These are phyloP conservation scores for Lepidurus couesii DNA, from an alignment of 1,140 invertebrate genomes.

Conservation along the genomic window DNA sequence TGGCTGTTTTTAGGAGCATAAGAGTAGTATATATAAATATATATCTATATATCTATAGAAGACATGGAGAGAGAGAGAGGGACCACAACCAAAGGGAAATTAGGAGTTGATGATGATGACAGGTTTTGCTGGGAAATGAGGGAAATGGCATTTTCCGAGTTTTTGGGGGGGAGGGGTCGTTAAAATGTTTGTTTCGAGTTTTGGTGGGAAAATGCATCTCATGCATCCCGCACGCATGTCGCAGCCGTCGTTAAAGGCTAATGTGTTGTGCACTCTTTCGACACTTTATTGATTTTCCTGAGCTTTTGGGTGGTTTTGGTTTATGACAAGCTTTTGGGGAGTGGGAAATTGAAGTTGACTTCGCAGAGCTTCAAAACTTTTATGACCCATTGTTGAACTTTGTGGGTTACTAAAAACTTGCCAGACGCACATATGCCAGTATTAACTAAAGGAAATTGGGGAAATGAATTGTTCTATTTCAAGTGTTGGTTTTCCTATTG, in stretches of 20 bases:
- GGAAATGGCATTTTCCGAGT: background rate
- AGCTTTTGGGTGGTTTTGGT: background rate
- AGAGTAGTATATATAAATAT: too few relatives aligned
- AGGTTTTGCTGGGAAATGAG: slow-evolving; percentile 9
- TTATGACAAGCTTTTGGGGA: background rate
- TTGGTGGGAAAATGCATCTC: background rate
- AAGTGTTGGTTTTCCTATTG: too few relatives aligned
- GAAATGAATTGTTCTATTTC: too few relatives aligned
- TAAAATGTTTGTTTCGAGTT: background rate
- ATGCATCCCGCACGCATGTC: background rate
- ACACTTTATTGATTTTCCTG: background rate
- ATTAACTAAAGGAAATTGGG: too few relatives aligned
- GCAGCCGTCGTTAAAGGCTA: too few relatives aligned
- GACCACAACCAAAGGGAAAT: slow-evolving; percentile 9
- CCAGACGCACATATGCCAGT: too few relatives aligned
- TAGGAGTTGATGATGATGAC: slow-evolving; percentile 13
- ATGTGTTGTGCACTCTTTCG: background rate
- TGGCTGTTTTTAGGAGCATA: background rate
- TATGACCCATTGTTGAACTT: too few relatives aligned
- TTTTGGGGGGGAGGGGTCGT: background rate
- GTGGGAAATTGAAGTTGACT: background rate
- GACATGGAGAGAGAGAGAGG: background rate
- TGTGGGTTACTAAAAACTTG: too few relatives aligned
- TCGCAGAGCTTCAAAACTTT: background rate
- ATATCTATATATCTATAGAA: background rate